Percentiles rank a stretch among this genome's conserved stretches.
phyloP scores from a whole-genome alignment of 2,113 vertebrate species.

The Notarius lentiginosus region DNA sequence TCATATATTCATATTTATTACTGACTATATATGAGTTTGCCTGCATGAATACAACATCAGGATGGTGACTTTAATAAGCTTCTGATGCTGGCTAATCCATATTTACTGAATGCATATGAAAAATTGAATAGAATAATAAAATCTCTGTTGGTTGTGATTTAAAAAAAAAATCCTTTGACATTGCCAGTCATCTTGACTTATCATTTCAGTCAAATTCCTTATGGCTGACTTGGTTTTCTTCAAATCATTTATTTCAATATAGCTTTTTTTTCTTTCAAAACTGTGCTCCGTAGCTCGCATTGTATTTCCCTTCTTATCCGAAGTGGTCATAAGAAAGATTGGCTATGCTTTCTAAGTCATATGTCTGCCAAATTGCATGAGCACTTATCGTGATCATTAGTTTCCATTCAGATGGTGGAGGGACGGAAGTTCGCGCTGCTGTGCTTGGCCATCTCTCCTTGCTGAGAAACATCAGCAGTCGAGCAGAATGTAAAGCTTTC shows the following conservation, averaged over 20 bases:
- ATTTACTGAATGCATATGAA: constrained; percentile 6
- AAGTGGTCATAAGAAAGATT: constrained; percentile 45
- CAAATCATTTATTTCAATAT: constrained; percentile 37
- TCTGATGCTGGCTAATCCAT: neutral
- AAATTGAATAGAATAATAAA: neutral
- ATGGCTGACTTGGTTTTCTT: constrained; percentile 1
- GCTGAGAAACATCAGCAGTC: constrained; percentile 47
- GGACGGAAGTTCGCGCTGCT: constrained; percentile 36
- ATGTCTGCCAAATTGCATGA: constrained; percentile 49
- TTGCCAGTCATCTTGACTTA: constrained; percentile 27
- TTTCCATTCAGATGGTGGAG: constrained; percentile 53
- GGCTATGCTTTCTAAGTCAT: constrained; percentile 47
- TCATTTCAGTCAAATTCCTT: neutral
- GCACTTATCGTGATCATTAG: constrained; percentile 52
- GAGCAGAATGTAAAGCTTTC: constrained; percentile 49
- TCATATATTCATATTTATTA: constrained; percentile 1
- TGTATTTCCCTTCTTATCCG: constrained; percentile 33
- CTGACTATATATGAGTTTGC: neutral
- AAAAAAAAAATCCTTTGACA: neutral
- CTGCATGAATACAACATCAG: neutral
- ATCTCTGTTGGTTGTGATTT: constrained; percentile 8
- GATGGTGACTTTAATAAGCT: neutral
- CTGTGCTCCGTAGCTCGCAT: constrained; percentile 27
- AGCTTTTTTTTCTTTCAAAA: constrained; percentile 19
- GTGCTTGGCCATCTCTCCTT: constrained; percentile 42